Evolutionary conservation across 2,113 vertebrate species (phyloP).

Genomic region (Muntiacus reevesi): DNA sequence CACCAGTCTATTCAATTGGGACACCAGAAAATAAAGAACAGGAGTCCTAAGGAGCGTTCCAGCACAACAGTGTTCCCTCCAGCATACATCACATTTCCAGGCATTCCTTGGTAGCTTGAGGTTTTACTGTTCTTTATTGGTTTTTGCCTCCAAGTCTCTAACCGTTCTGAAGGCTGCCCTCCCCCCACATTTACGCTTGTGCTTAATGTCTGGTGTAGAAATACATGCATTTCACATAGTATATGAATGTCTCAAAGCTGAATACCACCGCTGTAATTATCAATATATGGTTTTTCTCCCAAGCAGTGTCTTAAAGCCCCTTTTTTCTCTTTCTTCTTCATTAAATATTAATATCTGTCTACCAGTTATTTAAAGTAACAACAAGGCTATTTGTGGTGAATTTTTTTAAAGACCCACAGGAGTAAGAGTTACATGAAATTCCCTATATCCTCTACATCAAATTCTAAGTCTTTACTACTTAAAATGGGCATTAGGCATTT

Average conservation of each 20-base stretch:
- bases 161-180: background rate
- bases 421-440: background rate
- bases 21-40: slow-evolving; percentile 10
- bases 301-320: background rate
- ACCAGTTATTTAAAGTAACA: background rate
- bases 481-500: background rate
- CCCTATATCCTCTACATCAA: background rate
- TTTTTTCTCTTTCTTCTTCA: background rate
- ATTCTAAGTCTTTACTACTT: background rate
- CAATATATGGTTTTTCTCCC: background rate
- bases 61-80: background rate
- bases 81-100: background rate
- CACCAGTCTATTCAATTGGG: background rate
- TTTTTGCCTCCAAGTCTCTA: background rate
- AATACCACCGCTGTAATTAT: background rate
- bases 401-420: background rate
- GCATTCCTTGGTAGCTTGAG: background rate
- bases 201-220: background rate
- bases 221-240: background rate
- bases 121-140: background rate
- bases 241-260: background rate
- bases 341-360: background rate
- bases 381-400: background rate
- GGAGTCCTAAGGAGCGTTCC: background rate
- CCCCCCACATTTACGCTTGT: background rate